phyloP scores from a whole-genome alignment of 2,797 vertebrate genomes.

The Coluber constrictor region DNA sequence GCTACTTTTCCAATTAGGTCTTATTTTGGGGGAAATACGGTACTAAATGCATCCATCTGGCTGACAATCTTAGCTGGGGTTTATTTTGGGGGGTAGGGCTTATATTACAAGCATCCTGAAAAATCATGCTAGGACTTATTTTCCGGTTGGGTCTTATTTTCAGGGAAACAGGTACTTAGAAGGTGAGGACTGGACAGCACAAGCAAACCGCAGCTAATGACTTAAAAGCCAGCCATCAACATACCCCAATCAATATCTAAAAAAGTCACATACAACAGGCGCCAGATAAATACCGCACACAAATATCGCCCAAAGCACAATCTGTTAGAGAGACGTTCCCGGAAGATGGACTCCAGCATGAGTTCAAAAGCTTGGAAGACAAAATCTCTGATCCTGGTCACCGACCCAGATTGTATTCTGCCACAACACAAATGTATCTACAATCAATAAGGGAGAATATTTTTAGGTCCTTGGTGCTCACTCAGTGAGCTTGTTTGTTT shows the following conservation, averaged over 20 bases:
- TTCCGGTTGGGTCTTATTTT: no score
- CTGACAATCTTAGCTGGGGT: no score
- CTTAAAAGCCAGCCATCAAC: not conserved
- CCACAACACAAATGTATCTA: not conserved
- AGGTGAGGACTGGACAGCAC: not conserved
- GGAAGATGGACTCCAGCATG: not conserved
- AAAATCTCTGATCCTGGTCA: not conserved
- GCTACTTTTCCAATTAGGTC: no score
- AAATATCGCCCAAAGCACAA: not conserved
- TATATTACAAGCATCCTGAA: no score
- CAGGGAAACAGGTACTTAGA: not conserved
- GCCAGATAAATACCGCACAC: not conserved
- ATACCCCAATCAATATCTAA: not conserved
- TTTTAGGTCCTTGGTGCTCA: not conserved
- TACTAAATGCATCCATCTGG: no score
- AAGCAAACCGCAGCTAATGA: not conserved
- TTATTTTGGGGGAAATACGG: no score
- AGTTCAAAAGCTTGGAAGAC: not conserved
- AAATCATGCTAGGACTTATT: no score
- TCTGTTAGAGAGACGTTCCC: not conserved
- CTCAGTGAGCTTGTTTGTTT: not conserved
- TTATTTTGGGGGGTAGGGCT: no score
- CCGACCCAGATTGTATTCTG: not conserved
- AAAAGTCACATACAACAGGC: not conserved
- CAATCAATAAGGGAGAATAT: not conserved